Evolutionary conservation across 2,888 invertebrate genomes (phyloP).

Genomic region (Osmoderma eremita): DNA sequence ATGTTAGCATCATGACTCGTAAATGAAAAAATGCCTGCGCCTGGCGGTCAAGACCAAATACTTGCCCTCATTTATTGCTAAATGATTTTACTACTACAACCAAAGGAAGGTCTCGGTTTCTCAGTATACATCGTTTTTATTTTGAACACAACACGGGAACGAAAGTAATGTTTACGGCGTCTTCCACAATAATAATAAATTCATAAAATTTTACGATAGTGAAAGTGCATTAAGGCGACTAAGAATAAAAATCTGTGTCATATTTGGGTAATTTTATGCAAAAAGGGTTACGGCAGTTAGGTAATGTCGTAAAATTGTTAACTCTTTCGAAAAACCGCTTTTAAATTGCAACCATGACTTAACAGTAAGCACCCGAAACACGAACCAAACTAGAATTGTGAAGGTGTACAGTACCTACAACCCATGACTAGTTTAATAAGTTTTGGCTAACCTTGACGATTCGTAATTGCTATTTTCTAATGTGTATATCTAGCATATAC

Average conservation of each 20-base stretch:
- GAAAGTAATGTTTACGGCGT: slow-evolving; percentile 36
- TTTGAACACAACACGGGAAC: slow-evolving; percentile 7
- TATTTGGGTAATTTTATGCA: slow-evolving; percentile 19
- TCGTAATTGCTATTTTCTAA: slow-evolving; percentile 30
- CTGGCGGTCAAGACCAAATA: not conserved
- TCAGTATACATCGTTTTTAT: slow-evolving; percentile 16
- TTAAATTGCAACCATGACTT: slow-evolving; percentile 32
- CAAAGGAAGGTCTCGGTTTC: not conserved
- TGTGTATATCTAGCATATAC: slow-evolving; percentile 20
- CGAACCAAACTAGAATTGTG: slow-evolving; percentile 44
- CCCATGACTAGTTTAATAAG: slow-evolving; percentile 46
- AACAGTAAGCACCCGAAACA: slow-evolving; percentile 11
- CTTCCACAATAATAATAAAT: slow-evolving; percentile 21
- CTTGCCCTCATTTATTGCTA: slow-evolving; percentile 6
- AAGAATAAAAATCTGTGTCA: slow-evolving; percentile 12
- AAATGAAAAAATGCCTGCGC: not conserved
- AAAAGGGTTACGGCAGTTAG: slow-evolving; percentile 30
- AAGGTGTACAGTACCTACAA: slow-evolving; percentile 42
- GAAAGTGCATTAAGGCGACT: slow-evolving; percentile 19
- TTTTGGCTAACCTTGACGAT: slow-evolving; percentile 47
- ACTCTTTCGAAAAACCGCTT: slow-evolving; percentile 30
- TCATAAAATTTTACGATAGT: slow-evolving; percentile 38
- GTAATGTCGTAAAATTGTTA: slow-evolving; percentile 28
- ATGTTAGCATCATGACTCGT: slow-evolving; percentile 1
- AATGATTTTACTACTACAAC: slow-evolving; percentile 1